These are phyloP conservation scores for Gadopsis marmoratus DNA, from an alignment of 2,797 vertebrate genomes.

Conservation along the genomic window DNA sequence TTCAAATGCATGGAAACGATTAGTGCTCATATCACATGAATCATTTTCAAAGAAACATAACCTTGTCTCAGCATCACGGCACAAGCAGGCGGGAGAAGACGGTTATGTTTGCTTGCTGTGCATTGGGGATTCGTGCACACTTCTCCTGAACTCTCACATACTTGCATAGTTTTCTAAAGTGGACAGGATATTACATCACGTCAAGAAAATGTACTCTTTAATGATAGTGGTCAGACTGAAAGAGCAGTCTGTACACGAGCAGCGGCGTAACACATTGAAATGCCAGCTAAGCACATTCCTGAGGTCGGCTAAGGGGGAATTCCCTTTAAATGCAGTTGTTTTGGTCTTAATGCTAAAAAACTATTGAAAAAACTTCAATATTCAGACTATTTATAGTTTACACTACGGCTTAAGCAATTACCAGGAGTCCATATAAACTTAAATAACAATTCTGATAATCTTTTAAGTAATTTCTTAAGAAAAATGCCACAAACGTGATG, in stretches of 20 bases:
- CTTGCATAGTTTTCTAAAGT: constrained; percentile 20
- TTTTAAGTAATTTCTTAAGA: not conserved
- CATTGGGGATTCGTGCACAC: not conserved
- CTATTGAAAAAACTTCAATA: too few species aligned
- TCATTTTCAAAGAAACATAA: constrained; percentile 28
- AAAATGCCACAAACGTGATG: not conserved
- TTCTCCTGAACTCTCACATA: constrained; percentile 24
- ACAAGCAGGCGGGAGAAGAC: constrained; percentile 4
- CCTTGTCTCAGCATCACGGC: not conserved
- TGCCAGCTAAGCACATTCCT: constrained; percentile 53
- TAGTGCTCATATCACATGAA: constrained; percentile 13
- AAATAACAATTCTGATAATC: not conserved
- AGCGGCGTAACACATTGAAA: constrained; percentile 13
- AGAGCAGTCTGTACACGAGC: constrained; percentile 28
- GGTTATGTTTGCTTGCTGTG: not conserved
- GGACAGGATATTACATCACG: constrained; percentile 73
- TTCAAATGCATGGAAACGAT: constrained; percentile 46
- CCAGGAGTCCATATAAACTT: not conserved
- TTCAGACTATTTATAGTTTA: not conserved
- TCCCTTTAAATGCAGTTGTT: constrained; percentile 3
- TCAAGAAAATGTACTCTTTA: constrained; percentile 55
- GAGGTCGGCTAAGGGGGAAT: constrained; percentile 28
- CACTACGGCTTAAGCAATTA: not conserved
- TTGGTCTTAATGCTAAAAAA: not conserved
- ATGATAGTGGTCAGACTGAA: constrained; percentile 47